Base-by-base conservation (phyloP, 2,797 vertebrate genomes). In the Crocodylus rhombifer region DNA sequence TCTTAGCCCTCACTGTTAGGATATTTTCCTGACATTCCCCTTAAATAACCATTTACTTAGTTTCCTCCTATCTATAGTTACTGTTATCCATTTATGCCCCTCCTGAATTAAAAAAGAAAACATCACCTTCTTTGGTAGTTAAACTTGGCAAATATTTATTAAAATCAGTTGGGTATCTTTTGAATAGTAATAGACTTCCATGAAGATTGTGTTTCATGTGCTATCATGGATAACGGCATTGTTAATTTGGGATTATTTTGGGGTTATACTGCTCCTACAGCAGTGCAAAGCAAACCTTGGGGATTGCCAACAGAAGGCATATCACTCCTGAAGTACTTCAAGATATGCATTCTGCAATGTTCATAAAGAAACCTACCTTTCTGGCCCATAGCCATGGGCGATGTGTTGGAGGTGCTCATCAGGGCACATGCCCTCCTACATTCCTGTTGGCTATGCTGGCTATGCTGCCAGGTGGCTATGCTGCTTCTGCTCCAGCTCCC, bases 1-100 rank as follows among this genome's bases (percentile, higher is more conserved):
- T 42, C 26, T 14, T 30, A 69, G 56, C n/a, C n/a, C n/a, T 63
- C n/a, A 58, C 20, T 30, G 60, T 21, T 36, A 78, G 58, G 36
- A 51, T 78, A 62, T 71, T 83, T 89, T 88, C 69, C 81, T 33
- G 79, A 69, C 86, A 84, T 10, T 88, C 63, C 75, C 56, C 84
- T 91, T 13, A 86, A 87, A 61, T 5, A 60, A 3, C 25, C 42
- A 1, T 87, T 75, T 71, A 2, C 7, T 58, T 7, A 28, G n/a
- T 6, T 7, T 21, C 2, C 33, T 80, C 23, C 26, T 87, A 78
- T 25, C 14, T 12, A 6, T 14, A 42, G 42, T 83, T 74, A 33
- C 12, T 28, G 42, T 30, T 5, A 0, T 2, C 80, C 10, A 0
- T 0, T 28, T 69, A 3, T 80, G 13, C 1, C 62, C 7, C 60